Evolutionary conservation across 2,113 vertebrate species (phyloP), one percentile per base, ranked within the genome.

Genomic region (Rhinopithecus roxellana): DNA sequence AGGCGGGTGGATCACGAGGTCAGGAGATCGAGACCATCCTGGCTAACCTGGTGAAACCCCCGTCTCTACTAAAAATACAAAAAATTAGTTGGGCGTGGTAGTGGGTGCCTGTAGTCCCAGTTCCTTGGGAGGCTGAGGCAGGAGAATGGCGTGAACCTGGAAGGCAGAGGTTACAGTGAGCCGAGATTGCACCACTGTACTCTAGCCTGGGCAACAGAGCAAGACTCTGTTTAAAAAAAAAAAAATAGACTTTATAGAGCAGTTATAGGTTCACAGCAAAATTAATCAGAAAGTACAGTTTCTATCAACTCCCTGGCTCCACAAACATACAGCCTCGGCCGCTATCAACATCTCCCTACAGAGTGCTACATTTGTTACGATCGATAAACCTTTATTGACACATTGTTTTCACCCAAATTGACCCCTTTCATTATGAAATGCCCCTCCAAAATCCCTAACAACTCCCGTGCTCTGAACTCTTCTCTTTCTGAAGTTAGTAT

Each of bases 401-500:
- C 30, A 40, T 79, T 22, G 48, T 48, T 22, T 18, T 72, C 48
- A 48, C 27, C 27, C 11, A 40, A 40, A 52, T 8, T 88, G 35
- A 70, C 27, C 8, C n/a, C 35, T 94, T 88, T 67, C 35, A n/a
- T 59, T 77, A 59, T 27, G 45, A 48, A 88, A 77, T 48, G 9
- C 43, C 35, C 23, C 1, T 79, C 72, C 38, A 75, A 38, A 40
- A 61, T 45, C 55, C 11, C 20, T 67, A 30, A 55, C 20, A 30
- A 55, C 25, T 81, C 67, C 45, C 10, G 12, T 89, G 40, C 50
- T 90, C 35, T 72, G 57, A 70, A 78, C 27, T 48, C 87, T 92
- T 20, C 48, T 74, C 12, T 94, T 8, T 89, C 87, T 95, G 82
- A 95, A 74, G n/a, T 90, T 79, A 89, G 52, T 93, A 70, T 82